Evolutionary conservation across 1,140 invertebrate species (phyloP), one percentile per base, ranked within the genome.

Genomic region (Bombus breviceps): DNA sequence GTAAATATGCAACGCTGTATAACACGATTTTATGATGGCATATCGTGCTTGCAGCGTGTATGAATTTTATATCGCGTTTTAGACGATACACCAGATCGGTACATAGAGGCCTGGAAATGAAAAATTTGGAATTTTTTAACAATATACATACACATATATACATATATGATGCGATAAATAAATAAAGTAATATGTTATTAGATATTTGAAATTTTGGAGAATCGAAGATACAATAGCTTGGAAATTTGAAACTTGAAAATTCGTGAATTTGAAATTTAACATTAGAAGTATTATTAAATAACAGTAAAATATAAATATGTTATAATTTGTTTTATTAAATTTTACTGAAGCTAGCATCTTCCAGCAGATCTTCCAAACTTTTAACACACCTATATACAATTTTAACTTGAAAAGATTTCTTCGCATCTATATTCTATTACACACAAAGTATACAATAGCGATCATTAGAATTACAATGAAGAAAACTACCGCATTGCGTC

Each of bases 11-110:
- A 41, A 81, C 71, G 57, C 75, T 73, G 53, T 68, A 64, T 64
- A 34, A 73, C 84, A 87, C 64, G 89, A 78, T 88, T 90, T 86
- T 88, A 90, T 71, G 86, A 79, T 28, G 34, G 57, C 59, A 64
- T 43, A 25, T 53, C 28, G 37, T 32, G 57, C 37, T 77, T 28
- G 74, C 59, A 62, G 32, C 2, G 28, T 43, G 34, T 64, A 81
- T 81, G 69, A 85, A 81, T 85, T 81, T 85, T 81, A 57, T 37
- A 75, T 74, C 28, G 59, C 22, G 32, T 66, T 85, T 64, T 22
- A 43, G 73, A 69, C 25, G 62, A n/a, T 18, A 6, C 43, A 47
- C 59, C 37, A 18, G 8, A 53, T 18, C 43, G 22, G 8, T 13
- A 4, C 15, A 2, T 10, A 13, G 10, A 75, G 32, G 25, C 10